Evolutionary conservation across 2,888 invertebrate genomes (phyloP), one percentile per base, ranked within the genome.

Genomic region (Macrophya annulata): DNA sequence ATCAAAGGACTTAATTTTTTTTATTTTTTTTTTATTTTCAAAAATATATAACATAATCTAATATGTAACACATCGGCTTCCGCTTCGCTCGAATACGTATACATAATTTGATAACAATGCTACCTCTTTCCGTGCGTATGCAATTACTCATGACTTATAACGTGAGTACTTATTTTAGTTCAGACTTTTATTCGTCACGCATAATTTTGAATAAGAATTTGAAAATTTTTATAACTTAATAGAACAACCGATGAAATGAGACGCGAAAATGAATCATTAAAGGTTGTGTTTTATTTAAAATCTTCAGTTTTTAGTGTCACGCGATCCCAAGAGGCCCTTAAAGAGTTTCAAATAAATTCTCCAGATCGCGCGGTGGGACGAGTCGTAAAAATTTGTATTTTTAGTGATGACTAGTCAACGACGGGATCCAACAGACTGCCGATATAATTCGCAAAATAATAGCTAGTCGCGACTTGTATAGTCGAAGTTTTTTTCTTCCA

Each of bases 381-480:
- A 51, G 21, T 59, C 43, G 40, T 62, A 62, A 81, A 81, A 81
- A 81, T 81, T 51, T 31, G 40, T 81, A 81, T 81, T 81, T 81
- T 43, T 81, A 81, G 81, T 81, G 81, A 62, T 81, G 81, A 81
- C 81, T 62, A 37, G 81, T 81, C 81, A 17, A 21, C 81, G 43
- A 81, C n/a, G 43, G 9, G 62, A 81, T 77, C 62, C 59, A 43
- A 62, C 59, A 17, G 12, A 81, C 81, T 62, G 81, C 37, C 62
- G 37, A 59, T 81, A 31, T n/a, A 62, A 43, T 40, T 62, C 43
- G 40, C 6, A 43, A n/a, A 9, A 81, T 40, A 81, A 81, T 21
- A 4, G 40, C 81, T 25, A 81, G 51, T 21, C 12, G 37, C 77
- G 31, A 37, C 6, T 37, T 48, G 4, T 48, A 62, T 21, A 62